phyloP scores from a whole-genome alignment of 2,797 vertebrate species.

The Sciaenops ocellatus region DNA sequence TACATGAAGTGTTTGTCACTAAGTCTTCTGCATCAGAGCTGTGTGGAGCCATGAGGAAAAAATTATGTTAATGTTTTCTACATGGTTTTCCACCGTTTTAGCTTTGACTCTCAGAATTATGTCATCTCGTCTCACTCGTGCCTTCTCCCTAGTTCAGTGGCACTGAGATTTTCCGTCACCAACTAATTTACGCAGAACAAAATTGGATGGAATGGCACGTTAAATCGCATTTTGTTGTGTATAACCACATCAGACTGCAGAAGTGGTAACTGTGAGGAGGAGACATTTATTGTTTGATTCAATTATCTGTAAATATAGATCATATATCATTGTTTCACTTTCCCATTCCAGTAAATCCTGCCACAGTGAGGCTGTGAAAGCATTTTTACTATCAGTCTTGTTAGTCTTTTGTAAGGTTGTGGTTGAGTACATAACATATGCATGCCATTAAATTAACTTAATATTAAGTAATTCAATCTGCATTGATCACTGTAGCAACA shows the following conservation, averaged over 20 bases:
- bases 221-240: neutral
- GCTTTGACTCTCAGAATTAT: neutral
- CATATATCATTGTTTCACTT: neutral
- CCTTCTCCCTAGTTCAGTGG: neutral
- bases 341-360: no score
- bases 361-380: neutral
- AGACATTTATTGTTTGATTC: neutral
- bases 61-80: neutral
- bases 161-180: neutral
- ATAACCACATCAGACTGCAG: neutral
- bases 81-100: neutral
- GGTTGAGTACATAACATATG: neutral
- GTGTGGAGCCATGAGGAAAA: no score
- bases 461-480: neutral
- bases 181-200: neutral
- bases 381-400: neutral
- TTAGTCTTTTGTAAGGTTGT: neutral
- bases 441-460: neutral
- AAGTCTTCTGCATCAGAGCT: neutral
- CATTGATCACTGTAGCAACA: neutral
- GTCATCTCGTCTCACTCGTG: neutral
- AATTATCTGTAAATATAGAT: neutral
- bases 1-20: neutral
- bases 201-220: neutral
- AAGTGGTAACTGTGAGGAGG: neutral